Evolutionary conservation across 1,140 invertebrate species (phyloP), one percentile per base, ranked within the genome.

Genomic region (Scaptodrosophila lebanonensis): DNA sequence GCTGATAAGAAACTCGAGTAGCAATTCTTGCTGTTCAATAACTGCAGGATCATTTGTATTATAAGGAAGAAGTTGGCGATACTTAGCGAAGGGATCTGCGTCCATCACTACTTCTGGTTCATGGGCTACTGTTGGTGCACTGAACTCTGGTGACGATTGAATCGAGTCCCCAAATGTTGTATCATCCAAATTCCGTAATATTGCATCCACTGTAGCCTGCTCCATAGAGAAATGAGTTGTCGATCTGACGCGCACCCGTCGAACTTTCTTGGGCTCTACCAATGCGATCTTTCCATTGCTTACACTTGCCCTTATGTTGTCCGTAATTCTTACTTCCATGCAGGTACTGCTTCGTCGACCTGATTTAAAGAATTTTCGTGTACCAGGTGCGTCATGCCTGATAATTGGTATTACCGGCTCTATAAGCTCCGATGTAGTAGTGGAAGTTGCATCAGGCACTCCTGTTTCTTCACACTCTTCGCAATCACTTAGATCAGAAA

Each of bases 321-420:
- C 72, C 3, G 84, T 86, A 2, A 86, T 84, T 4, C 57, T 50
- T 1, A 86, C 76, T 33, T 85, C 84, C 70, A 84, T 86, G 33
- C 64, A 61, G 8, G 76, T 84, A 45, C 60, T 66, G 15, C 60
- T 84, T 1, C 61, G 50, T 0, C 54, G 39, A 0, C 76, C 79
- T 0, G 84, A 83, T 40, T 85, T 86, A 13, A 86, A 86, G 35
- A 86, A 86, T 52, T 86, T 86, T 0, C 76, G 60, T 40, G 64
- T 65, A 29, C 44, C n/a, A 7, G 36, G 8, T 16, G 47, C 39
- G 5, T 65, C 43, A 53, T 68, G 60, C 0, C 59, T 57, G 25
- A 85, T 84, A 1, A 85, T n/a, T 0, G 83, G 83, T 45, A 85
- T 85, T 3, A 85, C 59, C 0, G 75, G 70, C 32, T 85, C 83